Conservation (phyloP, 1,140 invertebrate genomes). For the Drosophila subobscura region DNA sequence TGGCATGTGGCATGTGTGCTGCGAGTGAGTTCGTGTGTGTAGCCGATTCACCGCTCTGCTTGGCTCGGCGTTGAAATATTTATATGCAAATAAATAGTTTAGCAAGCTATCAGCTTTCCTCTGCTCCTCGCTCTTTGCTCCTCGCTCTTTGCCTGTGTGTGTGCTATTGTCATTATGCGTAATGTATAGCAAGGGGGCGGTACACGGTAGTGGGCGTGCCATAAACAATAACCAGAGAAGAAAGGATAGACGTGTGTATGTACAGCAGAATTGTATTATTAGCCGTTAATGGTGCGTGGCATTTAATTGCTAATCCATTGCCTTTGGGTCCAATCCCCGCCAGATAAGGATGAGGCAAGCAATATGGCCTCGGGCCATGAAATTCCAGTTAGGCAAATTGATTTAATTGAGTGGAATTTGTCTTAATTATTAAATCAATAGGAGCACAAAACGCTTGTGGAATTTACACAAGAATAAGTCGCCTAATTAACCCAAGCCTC, state of each 20-base stretch:
- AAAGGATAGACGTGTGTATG: background rate
- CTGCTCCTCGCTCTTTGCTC: background rate
- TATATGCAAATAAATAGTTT: constrained; percentile 82
- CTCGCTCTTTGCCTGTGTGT: background rate
- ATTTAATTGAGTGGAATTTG: constrained; percentile 65
- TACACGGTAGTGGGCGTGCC: constrained; percentile 36
- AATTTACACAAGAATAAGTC: constrained; percentile 44
- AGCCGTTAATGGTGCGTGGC: constrained; percentile 74
- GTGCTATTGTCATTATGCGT: constrained; percentile 56
- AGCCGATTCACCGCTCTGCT: constrained; percentile 22
- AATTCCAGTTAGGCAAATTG: constrained; percentile 27
- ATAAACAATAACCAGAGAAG: constrained; percentile 56
- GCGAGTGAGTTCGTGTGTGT: constrained; percentile 1
- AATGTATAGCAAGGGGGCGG: constrained; percentile 23
- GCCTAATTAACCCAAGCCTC: constrained; percentile 44
- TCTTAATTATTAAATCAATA: constrained; percentile 64
- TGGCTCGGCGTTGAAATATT: constrained; percentile 64
- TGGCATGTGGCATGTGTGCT: background rate
- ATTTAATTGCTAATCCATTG: constrained; percentile 79
- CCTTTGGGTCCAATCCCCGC: constrained; percentile 19
- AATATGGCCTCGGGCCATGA: constrained; percentile 39
- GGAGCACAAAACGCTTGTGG: constrained; percentile 24
- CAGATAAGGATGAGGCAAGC: constrained; percentile 28
- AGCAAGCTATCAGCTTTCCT: constrained; percentile 65
- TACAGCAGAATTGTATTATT: constrained; percentile 53